A percentile compares a stretch with the other conserved stretches of the same genome.
Evolutionary conservation across 2,888 invertebrate species (phyloP).

Genomic region (Archaeoteleia sp.): DNA sequence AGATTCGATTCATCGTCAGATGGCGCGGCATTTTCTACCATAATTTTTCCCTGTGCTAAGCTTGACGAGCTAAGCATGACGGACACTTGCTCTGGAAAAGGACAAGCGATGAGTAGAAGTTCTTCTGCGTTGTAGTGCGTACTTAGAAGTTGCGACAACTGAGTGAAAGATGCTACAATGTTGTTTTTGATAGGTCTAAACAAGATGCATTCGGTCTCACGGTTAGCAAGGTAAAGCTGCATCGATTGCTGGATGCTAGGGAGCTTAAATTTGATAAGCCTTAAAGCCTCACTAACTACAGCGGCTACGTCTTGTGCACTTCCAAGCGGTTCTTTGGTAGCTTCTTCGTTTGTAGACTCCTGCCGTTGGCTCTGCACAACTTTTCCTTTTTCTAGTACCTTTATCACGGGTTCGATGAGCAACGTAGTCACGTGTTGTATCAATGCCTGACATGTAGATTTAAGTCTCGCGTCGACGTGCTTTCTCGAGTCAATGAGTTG

Average conservation of each 20-base stretch:
- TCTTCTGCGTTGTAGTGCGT: conserved; percentile 90
- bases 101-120: conserved; percentile 89
- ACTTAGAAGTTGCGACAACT: conserved; percentile 85
- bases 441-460: conserved; percentile 91
- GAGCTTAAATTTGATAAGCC: conserved; percentile 86
- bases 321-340: conserved; percentile 72
- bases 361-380: conserved; percentile 64
- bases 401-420: conserved; percentile 84
- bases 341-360: conserved; percentile 71
- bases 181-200: conserved; percentile 96
- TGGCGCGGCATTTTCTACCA: conserved; percentile 21
- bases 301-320: conserved; percentile 83
- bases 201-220: conserved; percentile 97
- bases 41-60: conserved; percentile 72
- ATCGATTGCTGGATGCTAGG: conserved; percentile 90
- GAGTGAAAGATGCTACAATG: conserved; percentile 90
- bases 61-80: conserved; percentile 89
- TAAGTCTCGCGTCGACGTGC: conserved; percentile 95
- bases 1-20: conserved; percentile 4
- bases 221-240: conserved; percentile 96
- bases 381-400: conserved; percentile 84
- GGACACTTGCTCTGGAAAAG: conserved; percentile 95
- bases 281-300: conserved; percentile 85
- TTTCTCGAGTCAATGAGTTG: conserved; percentile 95
- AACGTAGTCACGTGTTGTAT: conserved; percentile 87